These are phyloP conservation scores for Fregetta grallaria DNA, from an alignment of 2,113 vertebrate genomes.

Conservation along the genomic window DNA sequence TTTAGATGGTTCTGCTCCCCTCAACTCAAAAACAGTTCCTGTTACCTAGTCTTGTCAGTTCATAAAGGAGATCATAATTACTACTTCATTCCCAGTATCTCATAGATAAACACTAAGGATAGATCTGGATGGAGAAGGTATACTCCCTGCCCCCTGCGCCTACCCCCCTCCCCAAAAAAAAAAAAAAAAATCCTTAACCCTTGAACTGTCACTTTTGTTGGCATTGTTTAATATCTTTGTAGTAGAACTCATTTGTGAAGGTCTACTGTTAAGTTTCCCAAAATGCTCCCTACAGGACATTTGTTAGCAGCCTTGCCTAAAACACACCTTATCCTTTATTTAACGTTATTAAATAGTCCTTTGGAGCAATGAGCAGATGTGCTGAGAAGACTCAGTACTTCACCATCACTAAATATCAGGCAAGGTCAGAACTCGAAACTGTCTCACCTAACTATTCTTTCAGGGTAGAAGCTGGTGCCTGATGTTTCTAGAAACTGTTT, in stretches of 20 bases:
- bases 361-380: not conserved
- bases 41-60: not conserved
- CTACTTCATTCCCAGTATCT: not conserved
- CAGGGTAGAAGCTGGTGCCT: not conserved
- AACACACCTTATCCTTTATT: not conserved
- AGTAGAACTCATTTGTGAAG: not conserved
- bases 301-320: not conserved
- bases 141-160: not conserved
- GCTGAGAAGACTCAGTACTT: not conserved
- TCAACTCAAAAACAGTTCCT: not conserved
- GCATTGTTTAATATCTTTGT: not conserved
- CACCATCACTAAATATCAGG: not conserved
- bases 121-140: not conserved
- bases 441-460: not conserved
- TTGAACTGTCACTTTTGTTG: not conserved
- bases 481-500: not conserved
- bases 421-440: not conserved
- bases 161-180: too few relatives aligned
- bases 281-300: not conserved
- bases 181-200: not conserved
- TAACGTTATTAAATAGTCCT: not conserved
- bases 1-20: not conserved
- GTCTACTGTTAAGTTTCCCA: not conserved
- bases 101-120: not conserved
- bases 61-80: not conserved